A percentile compares a stretch with the other conserved stretches of the same genome.
Evolutionary conservation across 2,113 vertebrate species (phyloP).

Genomic region (Castor canadensis): DNA sequence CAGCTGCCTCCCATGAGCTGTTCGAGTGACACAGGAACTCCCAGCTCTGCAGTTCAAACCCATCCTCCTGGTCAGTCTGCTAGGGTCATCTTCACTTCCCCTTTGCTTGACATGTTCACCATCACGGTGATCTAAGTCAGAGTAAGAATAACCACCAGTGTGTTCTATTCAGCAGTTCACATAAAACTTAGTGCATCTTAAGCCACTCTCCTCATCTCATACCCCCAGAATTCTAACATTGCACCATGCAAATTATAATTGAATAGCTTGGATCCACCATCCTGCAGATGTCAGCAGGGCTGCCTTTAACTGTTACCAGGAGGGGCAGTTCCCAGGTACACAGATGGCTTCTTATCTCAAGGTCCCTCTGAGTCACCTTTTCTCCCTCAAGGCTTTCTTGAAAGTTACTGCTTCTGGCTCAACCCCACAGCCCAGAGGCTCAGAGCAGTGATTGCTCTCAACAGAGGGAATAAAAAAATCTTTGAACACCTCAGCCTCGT

Average conservation of each 20-base stretch:
- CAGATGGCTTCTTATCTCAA: too few species aligned
- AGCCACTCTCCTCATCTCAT: not conserved
- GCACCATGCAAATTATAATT: fast-evolving
- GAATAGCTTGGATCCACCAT: fast-evolving
- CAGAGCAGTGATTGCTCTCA: not conserved
- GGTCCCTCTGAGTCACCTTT: not conserved
- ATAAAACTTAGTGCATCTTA: not conserved
- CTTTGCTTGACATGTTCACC: not conserved
- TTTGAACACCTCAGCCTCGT: not conserved
- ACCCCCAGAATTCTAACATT: fast-evolving
- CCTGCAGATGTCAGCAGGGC: not conserved
- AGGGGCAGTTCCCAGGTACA: fast-evolving
- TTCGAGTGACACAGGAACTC: fast-evolving
- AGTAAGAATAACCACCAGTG: not conserved
- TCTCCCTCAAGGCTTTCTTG: not conserved
- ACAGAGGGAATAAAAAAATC: not conserved
- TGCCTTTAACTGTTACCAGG: not conserved
- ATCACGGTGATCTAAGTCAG: too few species aligned
- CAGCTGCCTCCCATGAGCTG: not conserved
- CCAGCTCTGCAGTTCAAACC: not conserved
- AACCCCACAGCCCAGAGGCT: not conserved
- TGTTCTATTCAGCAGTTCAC: fast-evolving
- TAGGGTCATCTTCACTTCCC: too few species aligned
- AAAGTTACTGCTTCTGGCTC: not conserved
- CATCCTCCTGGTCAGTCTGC: not conserved